These are phyloP conservation scores for Phylloscopus collybita DNA, from an alignment of 2,797 vertebrate genomes.

Conservation along the genomic window DNA sequence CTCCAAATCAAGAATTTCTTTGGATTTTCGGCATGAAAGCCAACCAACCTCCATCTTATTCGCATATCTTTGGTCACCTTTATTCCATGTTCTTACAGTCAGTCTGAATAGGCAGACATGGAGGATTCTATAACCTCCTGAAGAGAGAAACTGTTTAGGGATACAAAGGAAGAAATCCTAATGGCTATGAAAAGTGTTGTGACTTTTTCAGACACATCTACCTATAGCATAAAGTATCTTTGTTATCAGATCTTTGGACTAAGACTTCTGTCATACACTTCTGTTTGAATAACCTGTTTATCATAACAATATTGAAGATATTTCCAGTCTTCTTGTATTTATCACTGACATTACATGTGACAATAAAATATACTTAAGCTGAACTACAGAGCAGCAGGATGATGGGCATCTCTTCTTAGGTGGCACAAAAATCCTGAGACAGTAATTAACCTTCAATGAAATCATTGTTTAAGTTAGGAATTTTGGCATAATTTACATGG, in stretches of 20 bases:
- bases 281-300: not conserved
- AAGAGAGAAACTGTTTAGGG: not conserved
- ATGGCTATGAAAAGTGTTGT: not conserved
- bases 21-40: not conserved
- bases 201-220: not conserved
- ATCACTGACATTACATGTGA: rapidly evolving
- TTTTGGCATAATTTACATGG: not conserved
- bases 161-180: not conserved
- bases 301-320: not conserved
- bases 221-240: not conserved
- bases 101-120: not conserved
- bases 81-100: not conserved
- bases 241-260: not conserved
- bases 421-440: not conserved
- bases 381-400: not conserved
- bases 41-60: not conserved
- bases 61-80: rapidly evolving
- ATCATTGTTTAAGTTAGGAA: not conserved
- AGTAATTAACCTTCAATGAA: not conserved
- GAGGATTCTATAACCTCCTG: not conserved
- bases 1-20: not conserved
- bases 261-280: not conserved
- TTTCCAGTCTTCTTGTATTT: not conserved
- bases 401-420: not conserved
- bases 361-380: not conserved